Conservation (phyloP, 2,888 invertebrate genomes). For the Drosophila fulvimacula region DNA sequence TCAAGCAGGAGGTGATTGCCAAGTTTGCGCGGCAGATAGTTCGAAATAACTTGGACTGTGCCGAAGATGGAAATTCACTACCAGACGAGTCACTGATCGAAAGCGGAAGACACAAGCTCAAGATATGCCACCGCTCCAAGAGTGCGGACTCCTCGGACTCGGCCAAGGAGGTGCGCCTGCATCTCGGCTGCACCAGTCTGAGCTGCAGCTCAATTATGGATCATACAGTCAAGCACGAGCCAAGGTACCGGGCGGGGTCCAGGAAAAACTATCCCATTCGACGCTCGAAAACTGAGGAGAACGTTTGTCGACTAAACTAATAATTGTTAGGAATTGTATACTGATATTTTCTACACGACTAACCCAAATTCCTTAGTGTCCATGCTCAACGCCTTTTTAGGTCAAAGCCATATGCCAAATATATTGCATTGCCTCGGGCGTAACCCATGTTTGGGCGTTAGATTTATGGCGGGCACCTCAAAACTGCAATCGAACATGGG, state of each 20-base stretch:
- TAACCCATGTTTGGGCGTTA: conserved; percentile 44
- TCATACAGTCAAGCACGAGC: background rate
- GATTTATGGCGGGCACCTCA: conserved; percentile 66
- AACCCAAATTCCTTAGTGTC: conserved; percentile 46
- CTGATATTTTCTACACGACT: conserved; percentile 14
- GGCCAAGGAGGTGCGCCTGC: conserved; percentile 11
- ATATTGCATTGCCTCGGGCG: conserved; percentile 42
- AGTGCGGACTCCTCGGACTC: conserved; percentile 9
- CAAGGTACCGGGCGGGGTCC: background rate
- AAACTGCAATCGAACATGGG: conserved; percentile 78
- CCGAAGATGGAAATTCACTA: background rate
- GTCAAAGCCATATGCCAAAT: conserved; percentile 45
- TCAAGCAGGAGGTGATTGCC: conserved; percentile 8
- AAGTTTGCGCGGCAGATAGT: conserved; percentile 48
- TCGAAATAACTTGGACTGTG: conserved; percentile 33
- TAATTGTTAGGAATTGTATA: background rate
- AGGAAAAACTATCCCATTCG: background rate
- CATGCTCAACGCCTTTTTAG: conserved; percentile 16
- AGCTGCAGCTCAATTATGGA: conserved; percentile 26
- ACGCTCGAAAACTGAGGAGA: conserved; percentile 12
- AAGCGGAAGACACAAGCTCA: background rate
- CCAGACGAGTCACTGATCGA: too few species aligned
- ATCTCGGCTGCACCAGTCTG: conserved; percentile 17
- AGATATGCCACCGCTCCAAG: conserved; percentile 14
- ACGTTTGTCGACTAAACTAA: conserved; percentile 32